These are phyloP conservation scores for Syrrhaptes paradoxus DNA, from an alignment of 2,113 vertebrate genomes.

Conservation along the genomic window DNA sequence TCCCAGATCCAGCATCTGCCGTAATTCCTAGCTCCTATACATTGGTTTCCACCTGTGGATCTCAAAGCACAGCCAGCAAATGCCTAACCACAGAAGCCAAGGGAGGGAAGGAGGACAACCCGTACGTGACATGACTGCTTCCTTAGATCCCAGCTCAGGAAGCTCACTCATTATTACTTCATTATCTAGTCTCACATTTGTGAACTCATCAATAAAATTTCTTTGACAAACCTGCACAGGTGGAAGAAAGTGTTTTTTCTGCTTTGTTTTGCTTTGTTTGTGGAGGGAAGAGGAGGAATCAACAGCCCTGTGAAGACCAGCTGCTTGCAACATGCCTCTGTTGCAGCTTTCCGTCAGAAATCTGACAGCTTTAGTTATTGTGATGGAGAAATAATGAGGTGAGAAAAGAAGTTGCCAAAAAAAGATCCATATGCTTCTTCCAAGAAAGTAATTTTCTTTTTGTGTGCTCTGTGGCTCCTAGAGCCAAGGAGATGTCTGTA, in stretches of 20 bases:
- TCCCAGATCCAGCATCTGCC: not conserved
- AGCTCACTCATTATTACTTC: not conserved
- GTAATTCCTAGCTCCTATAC: not conserved
- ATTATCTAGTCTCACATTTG: not conserved
- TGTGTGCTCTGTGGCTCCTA: not conserved
- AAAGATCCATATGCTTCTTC: not conserved
- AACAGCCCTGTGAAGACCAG: not conserved
- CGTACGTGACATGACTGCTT: not conserved
- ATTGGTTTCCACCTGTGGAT: not conserved
- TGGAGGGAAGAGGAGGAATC: not conserved
- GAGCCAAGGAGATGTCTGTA: not conserved
- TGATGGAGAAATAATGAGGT: conserved; percentile 58
- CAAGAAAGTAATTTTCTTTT: conserved; percentile 3
- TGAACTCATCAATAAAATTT: not conserved
- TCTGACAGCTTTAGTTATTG: conserved; percentile 54
- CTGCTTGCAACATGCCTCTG: conserved; percentile 23
- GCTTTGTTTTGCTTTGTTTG: not conserved
- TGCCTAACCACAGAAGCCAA: not conserved
- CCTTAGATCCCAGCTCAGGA: not conserved
- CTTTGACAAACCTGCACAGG: not conserved
- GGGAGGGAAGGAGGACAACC: accelerated
- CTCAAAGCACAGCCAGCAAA: not conserved
- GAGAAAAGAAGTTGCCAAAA: conserved; percentile 60
- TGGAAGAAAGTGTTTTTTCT: not conserved
- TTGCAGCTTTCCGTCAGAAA: conserved; percentile 4